Percentiles rank a stretch among this genome's conserved stretches.
Evolutionary conservation across 2,888 invertebrate genomes (phyloP).

Genomic region (Capitulum mitella): DNA sequence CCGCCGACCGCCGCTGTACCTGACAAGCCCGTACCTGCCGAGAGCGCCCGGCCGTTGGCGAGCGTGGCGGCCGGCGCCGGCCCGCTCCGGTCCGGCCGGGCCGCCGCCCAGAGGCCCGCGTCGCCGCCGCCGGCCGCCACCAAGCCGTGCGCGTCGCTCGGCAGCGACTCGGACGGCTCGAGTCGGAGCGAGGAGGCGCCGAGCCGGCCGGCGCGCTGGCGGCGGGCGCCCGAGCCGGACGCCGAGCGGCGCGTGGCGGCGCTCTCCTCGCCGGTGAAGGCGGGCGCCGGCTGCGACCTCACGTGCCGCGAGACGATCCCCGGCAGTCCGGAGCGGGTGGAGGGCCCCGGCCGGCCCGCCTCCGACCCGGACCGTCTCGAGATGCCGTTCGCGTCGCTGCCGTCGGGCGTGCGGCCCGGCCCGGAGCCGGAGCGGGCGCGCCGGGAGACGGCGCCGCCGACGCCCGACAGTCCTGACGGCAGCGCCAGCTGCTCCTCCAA

Average conservation of each 20-base stretch:
- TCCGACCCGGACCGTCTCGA: slow-evolving; percentile 94
- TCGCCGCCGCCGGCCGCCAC: slow-evolving; percentile 68
- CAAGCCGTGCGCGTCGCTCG: slow-evolving; percentile 42
- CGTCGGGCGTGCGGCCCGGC: neutral
- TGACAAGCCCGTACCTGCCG: neutral
- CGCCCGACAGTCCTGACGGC: neutral
- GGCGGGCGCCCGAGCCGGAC: slow-evolving; percentile 55
- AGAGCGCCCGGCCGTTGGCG: no score
- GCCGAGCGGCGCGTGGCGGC: slow-evolving; percentile 51
- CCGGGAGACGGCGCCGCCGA: neutral
- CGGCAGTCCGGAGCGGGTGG: slow-evolving; percentile 90
- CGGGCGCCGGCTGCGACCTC: slow-evolving; percentile 48
- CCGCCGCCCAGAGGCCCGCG: slow-evolving; percentile 49
- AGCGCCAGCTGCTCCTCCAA: neutral
- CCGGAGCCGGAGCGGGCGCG: neutral
- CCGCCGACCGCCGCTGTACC: neutral
- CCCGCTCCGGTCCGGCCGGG: neutral
- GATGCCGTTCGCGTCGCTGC: slow-evolving; percentile 63
- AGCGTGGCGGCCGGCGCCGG: no score
- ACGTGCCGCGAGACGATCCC: slow-evolving; percentile 53
- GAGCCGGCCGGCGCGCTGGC: slow-evolving; percentile 42
- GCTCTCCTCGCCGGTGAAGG: slow-evolving; percentile 46
- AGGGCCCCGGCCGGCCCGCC: slow-evolving; percentile 92
- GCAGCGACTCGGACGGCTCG: slow-evolving; percentile 35
- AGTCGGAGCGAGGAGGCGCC: slow-evolving; percentile 36